A percentile compares a stretch with the other conserved stretches of the same genome.
phyloP scores from a whole-genome alignment of 2,113 vertebrate species.

The Sebastes schlegelii region DNA sequence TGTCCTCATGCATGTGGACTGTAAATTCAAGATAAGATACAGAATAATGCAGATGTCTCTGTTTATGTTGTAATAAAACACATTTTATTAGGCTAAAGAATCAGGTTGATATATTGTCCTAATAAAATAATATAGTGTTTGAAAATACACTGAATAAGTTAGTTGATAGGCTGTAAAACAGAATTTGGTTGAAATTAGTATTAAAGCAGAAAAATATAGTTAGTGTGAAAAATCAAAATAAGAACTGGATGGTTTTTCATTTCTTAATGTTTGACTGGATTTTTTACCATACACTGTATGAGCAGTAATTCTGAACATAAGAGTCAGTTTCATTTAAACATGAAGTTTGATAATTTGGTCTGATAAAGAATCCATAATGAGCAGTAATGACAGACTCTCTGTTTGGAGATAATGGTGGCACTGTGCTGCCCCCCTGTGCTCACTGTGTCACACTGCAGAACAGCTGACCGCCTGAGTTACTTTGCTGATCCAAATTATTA shows the following conservation, averaged over 20 bases:
- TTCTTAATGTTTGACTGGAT: not conserved
- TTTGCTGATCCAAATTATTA: not conserved
- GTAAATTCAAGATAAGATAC: not conserved
- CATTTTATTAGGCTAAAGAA: not conserved
- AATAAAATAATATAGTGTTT: not conserved
- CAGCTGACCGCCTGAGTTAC: not conserved
- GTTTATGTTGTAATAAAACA: not conserved
- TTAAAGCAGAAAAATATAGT: not conserved
- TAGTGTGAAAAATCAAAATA: not conserved
- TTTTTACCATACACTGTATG: not conserved
- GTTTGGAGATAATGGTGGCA: conserved; percentile 19
- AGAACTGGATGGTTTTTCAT: not conserved
- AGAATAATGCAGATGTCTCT: not conserved
- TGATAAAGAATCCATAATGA: not conserved
- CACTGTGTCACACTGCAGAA: not conserved
- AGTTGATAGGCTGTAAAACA: not conserved
- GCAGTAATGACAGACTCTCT: not conserved
- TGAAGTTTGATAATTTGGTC: not conserved
- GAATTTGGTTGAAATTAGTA: not conserved
- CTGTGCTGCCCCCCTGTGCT: conserved; percentile 68
- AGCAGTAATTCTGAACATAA: not conserved
- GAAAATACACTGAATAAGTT: not conserved
- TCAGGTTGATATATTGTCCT: not conserved
- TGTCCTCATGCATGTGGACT: not conserved
- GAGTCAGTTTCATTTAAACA: not conserved